Base-by-base conservation (phyloP, 2,888 invertebrate genomes). In the Adineta ricciae region DNA sequence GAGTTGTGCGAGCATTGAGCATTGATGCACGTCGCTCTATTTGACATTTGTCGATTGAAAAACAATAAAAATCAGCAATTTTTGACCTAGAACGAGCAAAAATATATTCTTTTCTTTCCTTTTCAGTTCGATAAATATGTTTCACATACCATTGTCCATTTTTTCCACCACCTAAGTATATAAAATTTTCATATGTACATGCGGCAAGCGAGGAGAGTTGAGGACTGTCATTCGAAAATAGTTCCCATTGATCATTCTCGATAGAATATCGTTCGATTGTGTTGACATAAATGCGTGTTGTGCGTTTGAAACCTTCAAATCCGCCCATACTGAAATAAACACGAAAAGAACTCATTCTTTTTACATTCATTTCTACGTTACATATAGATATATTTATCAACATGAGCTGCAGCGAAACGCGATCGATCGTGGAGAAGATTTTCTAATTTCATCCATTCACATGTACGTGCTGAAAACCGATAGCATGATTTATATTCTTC, bases 31-130 rank as follows among this genome's bases (percentile, higher is more conserved):
- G 46, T 50, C 32, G n/a, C 50, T 49, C 50, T 83, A 83, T 32
- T 27, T 50, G 46, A 32, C 24, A 2, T 83, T 46, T 49, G 21
- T 50, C 49, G 2, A 83, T 49, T 24, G 36, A 36, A 49, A 83
- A 49, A 32, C 49, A 83, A 83, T 83, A 83, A 83, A 83, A 83
- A 83, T 83, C 83, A 27, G 83, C 46, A 41, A 83, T 83, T 83
- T 83, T 83, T 4, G 49, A 49, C 83, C 83, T 49, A 32, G 9
- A 32, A 46, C 46, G 46, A 46, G 46, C 5, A 46, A 8, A 46
- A 46, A 8, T 46, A 5, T 46, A 46, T 46, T 46, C 11, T 46
- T 46, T 46, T 46, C 46, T 46, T 11, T 46, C 46, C 11, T 46
- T 11, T 46, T 46, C 46, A 50, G 5, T 46, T 50, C 14, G 14